Conservation (phyloP, 2,113 vertebrate genomes). For the Natator depressus region DNA sequence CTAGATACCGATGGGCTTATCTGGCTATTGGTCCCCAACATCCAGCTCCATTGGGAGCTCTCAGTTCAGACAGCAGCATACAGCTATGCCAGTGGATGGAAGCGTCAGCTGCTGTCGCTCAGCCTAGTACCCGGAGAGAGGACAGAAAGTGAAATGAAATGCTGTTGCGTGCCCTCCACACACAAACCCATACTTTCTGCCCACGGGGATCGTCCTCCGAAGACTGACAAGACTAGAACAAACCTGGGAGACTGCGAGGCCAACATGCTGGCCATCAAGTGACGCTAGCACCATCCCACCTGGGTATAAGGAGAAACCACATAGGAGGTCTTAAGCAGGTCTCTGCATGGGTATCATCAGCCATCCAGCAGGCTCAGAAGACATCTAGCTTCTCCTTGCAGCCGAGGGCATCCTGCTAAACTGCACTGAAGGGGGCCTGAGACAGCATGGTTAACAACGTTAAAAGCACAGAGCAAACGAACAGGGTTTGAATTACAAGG, state of each 20-base stretch:
- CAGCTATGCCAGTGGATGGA: background rate
- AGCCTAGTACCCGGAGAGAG: background rate
- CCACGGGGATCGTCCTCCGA: background rate
- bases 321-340: background rate
- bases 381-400: background rate
- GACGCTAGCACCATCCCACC: too few relatives aligned
- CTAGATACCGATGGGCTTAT: background rate
- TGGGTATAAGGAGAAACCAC: background rate
- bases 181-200: background rate
- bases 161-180: fast-evolving
- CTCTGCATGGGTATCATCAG: background rate
- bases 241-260: background rate
- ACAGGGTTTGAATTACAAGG: background rate
- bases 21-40: background rate
- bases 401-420: fast-evolving
- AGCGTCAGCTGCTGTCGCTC: background rate
- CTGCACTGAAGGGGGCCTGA: fast-evolving
- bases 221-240: background rate
- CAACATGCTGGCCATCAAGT: background rate
- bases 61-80: background rate
- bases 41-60: background rate
- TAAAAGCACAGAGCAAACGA: background rate
- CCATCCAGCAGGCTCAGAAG: background rate
- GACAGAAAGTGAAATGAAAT: background rate
- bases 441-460: fast-evolving